These are phyloP conservation scores for Ctenodactylus gundi DNA, from an alignment of 2,113 vertebrate species.

Conservation along the genomic window DNA sequence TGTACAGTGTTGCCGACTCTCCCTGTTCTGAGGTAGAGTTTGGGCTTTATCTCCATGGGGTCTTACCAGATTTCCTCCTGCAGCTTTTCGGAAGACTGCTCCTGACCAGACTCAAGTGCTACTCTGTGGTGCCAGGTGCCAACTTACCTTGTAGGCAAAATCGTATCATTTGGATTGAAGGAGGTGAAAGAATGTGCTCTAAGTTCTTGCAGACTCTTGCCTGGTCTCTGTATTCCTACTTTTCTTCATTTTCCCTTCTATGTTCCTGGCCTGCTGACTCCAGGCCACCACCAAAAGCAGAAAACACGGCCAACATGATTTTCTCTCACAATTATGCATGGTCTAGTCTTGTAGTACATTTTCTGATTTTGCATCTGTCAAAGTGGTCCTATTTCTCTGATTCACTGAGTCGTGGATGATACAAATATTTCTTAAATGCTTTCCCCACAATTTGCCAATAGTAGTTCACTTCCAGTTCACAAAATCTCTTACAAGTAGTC, in stretches of 20 bases:
- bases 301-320: neutral
- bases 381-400: neutral
- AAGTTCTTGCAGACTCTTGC: neutral
- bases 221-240: neutral
- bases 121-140: neutral
- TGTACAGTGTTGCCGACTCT: neutral
- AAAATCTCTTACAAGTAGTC: neutral
- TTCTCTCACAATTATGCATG: neutral
- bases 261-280: neutral
- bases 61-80: neutral
- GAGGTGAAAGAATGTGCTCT: neutral
- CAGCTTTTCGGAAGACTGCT: neutral
- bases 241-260: neutral
- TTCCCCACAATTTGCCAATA: neutral
- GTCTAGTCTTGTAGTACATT: neutral
- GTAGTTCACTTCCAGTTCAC: neutral
- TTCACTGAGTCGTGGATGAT: neutral
- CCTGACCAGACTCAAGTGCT: neutral
- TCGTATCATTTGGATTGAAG: neutral
- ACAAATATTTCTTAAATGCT: neutral
- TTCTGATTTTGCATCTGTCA: neutral
- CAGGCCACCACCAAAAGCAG: neutral
- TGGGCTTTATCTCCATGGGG: neutral
- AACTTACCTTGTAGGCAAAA: neutral
- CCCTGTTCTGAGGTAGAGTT: neutral